Evolutionary conservation across 2,113 vertebrate genomes (phyloP), one percentile per base, ranked within the genome.

Genomic region (Herpetotheres cachinnans): DNA sequence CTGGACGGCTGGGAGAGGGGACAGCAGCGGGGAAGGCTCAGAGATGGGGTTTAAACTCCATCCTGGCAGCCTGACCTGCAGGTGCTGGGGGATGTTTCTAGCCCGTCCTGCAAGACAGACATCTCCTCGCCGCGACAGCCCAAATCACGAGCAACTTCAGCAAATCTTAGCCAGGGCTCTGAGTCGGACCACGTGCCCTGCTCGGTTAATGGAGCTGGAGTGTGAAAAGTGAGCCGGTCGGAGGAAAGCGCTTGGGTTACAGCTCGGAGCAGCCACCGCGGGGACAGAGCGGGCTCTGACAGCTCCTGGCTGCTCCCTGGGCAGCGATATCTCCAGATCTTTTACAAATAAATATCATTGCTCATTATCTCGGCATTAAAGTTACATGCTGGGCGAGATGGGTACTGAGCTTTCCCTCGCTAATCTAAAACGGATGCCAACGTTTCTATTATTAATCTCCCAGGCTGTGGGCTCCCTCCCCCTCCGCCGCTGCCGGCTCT

Each of bases 291-390:
- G 30, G 46, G 86, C 89, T 61, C 80, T 63, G 83, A 52, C 90
- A 97, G 96, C 90, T 92, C 87, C 95, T 67, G 81, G 55, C 92
- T 82, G 90, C 94, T 93, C 94, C 79, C 91, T 0, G 89, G 76
- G 94, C 96, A 81, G 76, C 4, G 91, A 89, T 97, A 97, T 97
- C 97, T 89, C 66, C 90, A 95, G 96, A 97, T 97, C 97, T 97
- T 85, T 97, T 94, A 96, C 96, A 97, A 97, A 96, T 93, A 96
- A 97, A 97, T 97, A 96, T 93, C 93, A 63, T 58, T 86, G 95
- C 92, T 97, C 96, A 87, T 97, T 96, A 97, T 88, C 95, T 74
- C 50, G 7, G 90, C 96, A 96, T 95, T 97, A 95, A 95, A 93
- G 95, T 96, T 95, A 93, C 93, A 97, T 96, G 95, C 93, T 77